phyloP scores from a whole-genome alignment of 2,888 invertebrate species.

The Noctua janthina region DNA sequence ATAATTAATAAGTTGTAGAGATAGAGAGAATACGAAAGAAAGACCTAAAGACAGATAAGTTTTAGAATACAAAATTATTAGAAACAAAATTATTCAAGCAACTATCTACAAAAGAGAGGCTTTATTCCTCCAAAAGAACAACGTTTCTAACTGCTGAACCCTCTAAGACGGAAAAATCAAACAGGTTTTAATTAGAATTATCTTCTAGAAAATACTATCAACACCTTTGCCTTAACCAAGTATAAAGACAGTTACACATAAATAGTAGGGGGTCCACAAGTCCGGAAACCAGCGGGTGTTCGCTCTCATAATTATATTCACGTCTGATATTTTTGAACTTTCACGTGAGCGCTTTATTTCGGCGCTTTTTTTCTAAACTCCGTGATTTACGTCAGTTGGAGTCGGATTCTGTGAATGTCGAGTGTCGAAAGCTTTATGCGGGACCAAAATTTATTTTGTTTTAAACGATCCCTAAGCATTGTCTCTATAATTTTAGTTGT shows the following conservation, averaged over 20 bases:
- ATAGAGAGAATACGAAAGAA: too few species aligned
- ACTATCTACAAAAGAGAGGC: not conserved
- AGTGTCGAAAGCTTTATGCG: conserved; percentile 88
- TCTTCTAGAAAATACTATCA: conserved; percentile 24
- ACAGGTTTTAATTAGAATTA: conserved; percentile 14
- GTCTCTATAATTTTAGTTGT: conserved; percentile 70
- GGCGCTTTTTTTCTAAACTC: conserved; percentile 85
- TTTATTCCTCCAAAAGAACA: not conserved
- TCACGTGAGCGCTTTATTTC: conserved; percentile 89
- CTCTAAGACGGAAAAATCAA: not conserved
- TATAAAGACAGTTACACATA: conserved; percentile 60
- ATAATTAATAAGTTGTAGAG: too few species aligned
- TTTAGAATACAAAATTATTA: not conserved
- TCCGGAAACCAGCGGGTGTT: conserved; percentile 89
- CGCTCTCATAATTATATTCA: conserved; percentile 89
- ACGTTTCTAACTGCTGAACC: not conserved
- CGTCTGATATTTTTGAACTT: conserved; percentile 89
- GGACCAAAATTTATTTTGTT: conserved; percentile 85
- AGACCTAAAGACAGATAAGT: not conserved
- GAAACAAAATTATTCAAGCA: not conserved
- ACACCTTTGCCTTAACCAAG: conserved; percentile 17
- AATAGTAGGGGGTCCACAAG: conserved; percentile 79
- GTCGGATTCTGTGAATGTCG: conserved; percentile 84
- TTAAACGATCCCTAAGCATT: conserved; percentile 82
- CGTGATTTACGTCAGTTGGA: conserved; percentile 88